Conservation (phyloP, 2,888 invertebrate species). For the Meghimatium bilineatum region DNA sequence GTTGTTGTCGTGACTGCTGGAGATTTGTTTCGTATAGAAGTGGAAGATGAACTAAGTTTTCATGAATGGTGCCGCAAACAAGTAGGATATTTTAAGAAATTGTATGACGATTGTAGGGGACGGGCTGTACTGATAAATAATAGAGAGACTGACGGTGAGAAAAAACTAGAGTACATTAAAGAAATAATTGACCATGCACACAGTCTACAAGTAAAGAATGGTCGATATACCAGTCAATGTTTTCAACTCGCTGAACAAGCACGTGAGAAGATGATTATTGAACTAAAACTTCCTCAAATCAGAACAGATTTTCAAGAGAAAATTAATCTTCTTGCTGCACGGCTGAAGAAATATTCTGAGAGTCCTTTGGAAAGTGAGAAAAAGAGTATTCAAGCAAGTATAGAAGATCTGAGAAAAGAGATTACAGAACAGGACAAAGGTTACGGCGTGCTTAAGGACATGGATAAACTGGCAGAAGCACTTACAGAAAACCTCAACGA, state of each 20-base stretch:
- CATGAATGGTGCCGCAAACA: background rate
- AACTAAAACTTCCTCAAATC: background rate
- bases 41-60: background rate
- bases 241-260: background rate
- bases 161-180: background rate
- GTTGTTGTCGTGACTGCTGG: constrained; percentile 4
- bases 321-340: background rate
- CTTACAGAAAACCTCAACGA: background rate
- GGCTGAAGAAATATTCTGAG: background rate
- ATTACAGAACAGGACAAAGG: background rate
- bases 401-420: background rate
- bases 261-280: background rate
- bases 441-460: background rate
- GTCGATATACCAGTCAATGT: background rate
- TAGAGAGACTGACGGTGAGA: background rate
- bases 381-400: background rate
- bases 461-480: background rate
- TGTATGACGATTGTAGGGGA: background rate
- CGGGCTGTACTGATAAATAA: constrained; percentile 17
- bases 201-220: background rate
- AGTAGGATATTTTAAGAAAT: too few species aligned
- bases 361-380: background rate
- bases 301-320: background rate
- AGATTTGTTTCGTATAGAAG: background rate
- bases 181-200: background rate